Evolutionary conservation across 1,140 invertebrate genomes (phyloP), one percentile per base, ranked within the genome.

Genomic region (Trachymyrmex septentrionalis): DNA sequence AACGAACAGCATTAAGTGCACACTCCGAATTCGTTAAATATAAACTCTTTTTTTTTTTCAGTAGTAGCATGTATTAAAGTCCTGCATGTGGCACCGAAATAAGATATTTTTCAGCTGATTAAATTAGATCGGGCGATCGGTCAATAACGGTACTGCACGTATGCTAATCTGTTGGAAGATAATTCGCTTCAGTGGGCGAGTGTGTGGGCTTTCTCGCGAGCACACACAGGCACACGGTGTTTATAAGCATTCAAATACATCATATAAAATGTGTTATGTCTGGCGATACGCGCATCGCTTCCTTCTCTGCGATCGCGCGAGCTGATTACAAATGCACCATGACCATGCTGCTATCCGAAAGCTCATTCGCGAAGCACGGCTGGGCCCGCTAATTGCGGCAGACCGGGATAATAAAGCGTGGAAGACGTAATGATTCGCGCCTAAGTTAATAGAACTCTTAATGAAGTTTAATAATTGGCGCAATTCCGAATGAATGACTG

Each of bases 381-480:
- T 12, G 19, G 21, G 24, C 21, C 34, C 50, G 67, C 16, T 82
- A 82, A 82, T 82, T 48, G 24, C 24, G 24, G 12, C 5, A 48
- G 72, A 63, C 3, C 9, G 69, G 16, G 44, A 63, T 27, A 73
- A 84, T 1, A 21, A 73, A 61, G 55, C 55, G 14, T 27, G 10
- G 16, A 4, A 14, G 9, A 21, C 6, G 4, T 73, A 61, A 84
- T 73, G 24, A 61, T 61, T 73, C 44, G 38, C 55, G 44, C 80
- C 80, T 61, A 73, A 38, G 53, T 48, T 61, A 50, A 75, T 63
- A 38, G 30, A 1, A 9, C 27, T 4, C 12, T 4, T 80, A 38
- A 80, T 53, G 10, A 44, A 12, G 14, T 57, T 50, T 63, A 38
- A 84, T 73, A 38, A 73, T 73, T 16, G n/a, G 63, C 24, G 80